phyloP scores from a whole-genome alignment of 2,888 invertebrate genomes.

The Luffia ferchaultella region DNA sequence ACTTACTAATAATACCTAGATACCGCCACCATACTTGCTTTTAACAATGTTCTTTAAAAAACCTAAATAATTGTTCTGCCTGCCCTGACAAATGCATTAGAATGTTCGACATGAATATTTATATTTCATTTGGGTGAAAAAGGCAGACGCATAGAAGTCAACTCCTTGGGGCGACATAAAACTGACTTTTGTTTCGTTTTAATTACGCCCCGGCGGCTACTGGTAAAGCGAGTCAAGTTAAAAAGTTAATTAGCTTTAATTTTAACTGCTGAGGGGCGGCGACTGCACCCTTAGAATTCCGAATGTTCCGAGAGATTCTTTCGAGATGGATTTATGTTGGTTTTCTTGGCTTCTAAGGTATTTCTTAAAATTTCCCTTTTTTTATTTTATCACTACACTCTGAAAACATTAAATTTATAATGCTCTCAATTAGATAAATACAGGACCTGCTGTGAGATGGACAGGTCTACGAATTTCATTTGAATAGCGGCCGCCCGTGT shows the following conservation, averaged over 20 bases:
- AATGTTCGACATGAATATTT: constrained; percentile 6
- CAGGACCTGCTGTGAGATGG: too few species aligned
- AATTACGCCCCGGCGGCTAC: constrained; percentile 38
- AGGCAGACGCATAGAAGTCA: constrained; percentile 23
- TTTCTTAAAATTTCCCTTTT: too few species aligned
- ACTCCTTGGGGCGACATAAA: constrained; percentile 43
- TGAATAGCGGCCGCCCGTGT: too few species aligned
- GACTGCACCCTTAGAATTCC: neutral
- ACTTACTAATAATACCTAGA: too few species aligned
- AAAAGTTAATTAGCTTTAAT: constrained; percentile 58
- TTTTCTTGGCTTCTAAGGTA: too few species aligned
- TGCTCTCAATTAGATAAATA: too few species aligned
- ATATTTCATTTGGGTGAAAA: constrained; percentile 14
- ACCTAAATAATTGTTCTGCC: too few species aligned
- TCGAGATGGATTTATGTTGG: neutral
- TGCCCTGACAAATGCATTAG: constrained; percentile 1
- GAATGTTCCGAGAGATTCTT: neutral
- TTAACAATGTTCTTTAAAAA: too few species aligned
- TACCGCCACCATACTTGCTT: too few species aligned
- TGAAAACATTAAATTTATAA: too few species aligned
- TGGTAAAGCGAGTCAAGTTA: constrained; percentile 23
- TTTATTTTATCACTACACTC: too few species aligned
- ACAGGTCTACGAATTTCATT: too few species aligned
- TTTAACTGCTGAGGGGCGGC: constrained; percentile 33
- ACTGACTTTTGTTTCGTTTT: constrained; percentile 53